Evolutionary conservation across 2,888 invertebrate genomes (phyloP), one percentile per base, ranked within the genome.

Genomic region (Parnassius apollo): DNA sequence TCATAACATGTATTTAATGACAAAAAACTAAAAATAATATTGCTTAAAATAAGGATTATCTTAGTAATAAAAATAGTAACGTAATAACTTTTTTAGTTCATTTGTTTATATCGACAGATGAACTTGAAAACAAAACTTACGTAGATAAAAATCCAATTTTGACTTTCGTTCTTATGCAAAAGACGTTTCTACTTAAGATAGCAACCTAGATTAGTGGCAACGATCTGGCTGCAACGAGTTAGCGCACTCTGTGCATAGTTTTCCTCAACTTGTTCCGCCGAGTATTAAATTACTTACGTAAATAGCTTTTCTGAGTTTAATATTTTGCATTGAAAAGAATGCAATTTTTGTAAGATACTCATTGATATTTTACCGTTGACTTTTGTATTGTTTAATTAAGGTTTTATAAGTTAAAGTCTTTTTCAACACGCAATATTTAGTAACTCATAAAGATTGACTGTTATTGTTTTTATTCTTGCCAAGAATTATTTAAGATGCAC

Each of bases 271-370:
- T 75, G 75, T 77, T 73, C 77, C 69, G 70, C 66, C 66, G 72
- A 69, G 78, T 83, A 86, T 86, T 85, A 81, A 85, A 85, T 85
- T 82, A 82, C 82, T 83, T 81, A 80, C 78, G 75, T 77, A 81
- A 83, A 88, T 82, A 82, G 83, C 83, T 81, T 85, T 82, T 76
- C 77, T 71, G 71, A 81, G 76, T 80, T 78, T 80, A 82, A 82
- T 78, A 76, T 79, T 22, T 72, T 78, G 67, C 67, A 66, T 68
- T 66, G 65, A 69, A 76, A 74, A 82, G 80, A 82, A 76, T 82
- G 80, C 83, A 74, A 77, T 77, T 77, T 78, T 75, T 71, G 70
- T 71, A 74, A 79, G 75, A 77, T 75, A 75, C 70, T 68, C 74
- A 74, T 72, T 69, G 71, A 74, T 74, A 73, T 78, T 77, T 77